These are phyloP conservation scores for Barypeithes pellucidus DNA, from an alignment of 2,888 invertebrate genomes.

Conservation along the genomic window DNA sequence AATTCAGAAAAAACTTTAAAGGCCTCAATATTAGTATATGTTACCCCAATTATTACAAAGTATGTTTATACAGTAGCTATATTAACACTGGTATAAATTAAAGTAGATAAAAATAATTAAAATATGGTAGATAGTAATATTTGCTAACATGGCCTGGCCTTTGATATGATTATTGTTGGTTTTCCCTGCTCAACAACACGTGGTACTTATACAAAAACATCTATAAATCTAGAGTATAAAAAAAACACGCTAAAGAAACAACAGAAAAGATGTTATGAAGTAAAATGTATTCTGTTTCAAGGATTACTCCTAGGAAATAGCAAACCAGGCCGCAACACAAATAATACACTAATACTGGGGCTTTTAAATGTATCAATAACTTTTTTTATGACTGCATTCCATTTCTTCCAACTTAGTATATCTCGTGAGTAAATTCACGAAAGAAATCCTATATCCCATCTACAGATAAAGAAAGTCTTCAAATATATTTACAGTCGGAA, in stretches of 20 bases:
- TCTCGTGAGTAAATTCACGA: slow-evolving; percentile 57
- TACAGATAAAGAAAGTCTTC: slow-evolving; percentile 56
- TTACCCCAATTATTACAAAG: not conserved
- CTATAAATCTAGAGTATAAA: not conserved
- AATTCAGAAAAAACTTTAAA: slow-evolving; percentile 21
- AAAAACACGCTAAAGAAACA: not conserved
- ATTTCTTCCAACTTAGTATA: slow-evolving; percentile 21
- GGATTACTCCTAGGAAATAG: not conserved
- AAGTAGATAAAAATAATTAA: slow-evolving; percentile 2
- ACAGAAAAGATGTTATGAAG: not conserved
- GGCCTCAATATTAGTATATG: slow-evolving; percentile 11
- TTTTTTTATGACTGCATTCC: slow-evolving; percentile 8
- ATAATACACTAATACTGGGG: slow-evolving; percentile 20
- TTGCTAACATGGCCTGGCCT: not conserved
- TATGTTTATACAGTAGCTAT: not conserved
- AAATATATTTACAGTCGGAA: slow-evolving; percentile 49
- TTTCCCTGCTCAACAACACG: too few relatives aligned
- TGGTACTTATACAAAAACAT: too few relatives aligned
- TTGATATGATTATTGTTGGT: too few relatives aligned
- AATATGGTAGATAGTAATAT: not conserved
- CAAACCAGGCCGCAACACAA: not conserved
- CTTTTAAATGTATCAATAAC: slow-evolving; percentile 14
- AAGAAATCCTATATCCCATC: slow-evolving; percentile 52
- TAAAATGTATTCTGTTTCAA: not conserved
- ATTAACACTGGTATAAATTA: slow-evolving; percentile 11